Evolutionary conservation across 2,797 vertebrate genomes (phyloP).

Genomic region (Macropus fuliginosus): DNA sequence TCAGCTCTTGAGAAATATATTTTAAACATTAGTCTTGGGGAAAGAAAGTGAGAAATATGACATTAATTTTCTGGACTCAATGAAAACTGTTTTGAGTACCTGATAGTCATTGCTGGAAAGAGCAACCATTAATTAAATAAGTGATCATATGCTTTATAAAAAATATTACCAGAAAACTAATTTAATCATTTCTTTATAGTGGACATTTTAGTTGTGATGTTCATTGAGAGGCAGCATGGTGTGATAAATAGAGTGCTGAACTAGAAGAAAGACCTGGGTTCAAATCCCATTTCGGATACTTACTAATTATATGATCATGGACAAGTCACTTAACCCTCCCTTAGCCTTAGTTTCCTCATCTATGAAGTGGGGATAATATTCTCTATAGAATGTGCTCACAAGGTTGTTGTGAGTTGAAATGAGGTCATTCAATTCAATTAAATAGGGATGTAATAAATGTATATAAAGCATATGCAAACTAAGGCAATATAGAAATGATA

Average conservation of each 20-base stretch:
- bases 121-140: background rate
- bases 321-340: background rate
- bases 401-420: background rate
- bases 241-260: background rate
- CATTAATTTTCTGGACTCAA: background rate
- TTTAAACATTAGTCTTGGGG: background rate
- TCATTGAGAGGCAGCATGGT: background rate
- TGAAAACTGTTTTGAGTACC: background rate
- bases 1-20: background rate
- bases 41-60: background rate
- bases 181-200: background rate
- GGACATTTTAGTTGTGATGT: background rate
- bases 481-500: background rate
- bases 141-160: background rate
- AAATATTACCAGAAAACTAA: background rate
- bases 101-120: background rate
- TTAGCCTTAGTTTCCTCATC: too few species aligned
- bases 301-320: background rate
- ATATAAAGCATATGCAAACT: background rate
- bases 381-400: background rate
- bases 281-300: background rate
- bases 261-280: background rate
- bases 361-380: background rate
- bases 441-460: background rate
- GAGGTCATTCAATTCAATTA: background rate